A percentile compares a stretch with the other conserved stretches of the same genome.
These are phyloP conservation scores for Neogobius melanostomus DNA, from an alignment of 2,113 vertebrate genomes.

Conservation along the genomic window DNA sequence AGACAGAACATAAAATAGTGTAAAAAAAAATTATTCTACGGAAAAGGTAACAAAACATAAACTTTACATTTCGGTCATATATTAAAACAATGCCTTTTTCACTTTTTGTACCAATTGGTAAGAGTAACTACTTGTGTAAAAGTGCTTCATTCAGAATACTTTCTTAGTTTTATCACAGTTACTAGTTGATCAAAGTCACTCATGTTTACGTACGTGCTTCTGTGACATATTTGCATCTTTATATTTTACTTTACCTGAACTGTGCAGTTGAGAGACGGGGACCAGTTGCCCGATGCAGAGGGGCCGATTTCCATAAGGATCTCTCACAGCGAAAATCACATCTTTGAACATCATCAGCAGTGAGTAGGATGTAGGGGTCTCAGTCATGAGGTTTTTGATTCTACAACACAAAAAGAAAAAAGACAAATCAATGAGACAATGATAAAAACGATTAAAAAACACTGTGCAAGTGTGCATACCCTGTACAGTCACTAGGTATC, in stretches of 20 bases:
- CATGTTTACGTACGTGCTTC: neutral
- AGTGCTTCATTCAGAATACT: too few species aligned
- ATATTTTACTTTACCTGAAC: conserved; percentile 57
- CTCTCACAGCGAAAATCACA: conserved; percentile 92
- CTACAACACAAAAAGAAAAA: conserved; percentile 70
- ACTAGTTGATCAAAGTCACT: neutral
- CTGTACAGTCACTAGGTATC: neutral
- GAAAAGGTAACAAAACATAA: too few species aligned
- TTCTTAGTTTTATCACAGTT: neutral
- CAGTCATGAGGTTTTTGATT: conserved; percentile 95
- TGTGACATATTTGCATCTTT: neutral
- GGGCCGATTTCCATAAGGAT: conserved; percentile 95
- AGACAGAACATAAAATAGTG: too few species aligned
- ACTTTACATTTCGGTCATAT: too few species aligned
- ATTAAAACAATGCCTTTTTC: too few species aligned
- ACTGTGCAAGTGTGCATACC: neutral
- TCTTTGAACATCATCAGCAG: conserved; percentile 94
- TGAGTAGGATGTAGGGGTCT: conserved; percentile 93
- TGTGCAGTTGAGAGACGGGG: conserved; percentile 85
- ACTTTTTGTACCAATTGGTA: too few species aligned
- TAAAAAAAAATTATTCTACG: too few species aligned
- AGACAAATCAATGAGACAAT: neutral
- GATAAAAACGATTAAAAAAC: neutral
- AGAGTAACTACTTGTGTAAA: too few species aligned
- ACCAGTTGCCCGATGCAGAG: conserved; percentile 91